Evolutionary conservation across 2,797 vertebrate genomes (phyloP).

Genomic region (Myotis myotis): DNA sequence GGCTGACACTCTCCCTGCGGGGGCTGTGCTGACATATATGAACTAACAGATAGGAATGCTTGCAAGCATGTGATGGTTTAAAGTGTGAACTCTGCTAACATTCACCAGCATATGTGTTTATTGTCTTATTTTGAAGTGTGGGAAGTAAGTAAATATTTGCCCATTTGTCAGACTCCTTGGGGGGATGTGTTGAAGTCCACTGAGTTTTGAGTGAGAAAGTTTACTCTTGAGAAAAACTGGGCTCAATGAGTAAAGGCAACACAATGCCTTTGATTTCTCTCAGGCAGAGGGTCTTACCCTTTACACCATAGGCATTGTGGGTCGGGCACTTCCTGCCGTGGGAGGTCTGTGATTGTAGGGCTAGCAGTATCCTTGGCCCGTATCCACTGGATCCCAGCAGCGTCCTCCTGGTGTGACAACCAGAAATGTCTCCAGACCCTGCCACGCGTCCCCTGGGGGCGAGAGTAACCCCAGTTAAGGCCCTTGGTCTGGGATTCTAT

Average conservation of each 20-base stretch:
- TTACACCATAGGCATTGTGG: neutral
- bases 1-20: neutral
- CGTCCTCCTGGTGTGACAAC: neutral
- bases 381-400: neutral
- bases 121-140: neutral
- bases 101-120: neutral
- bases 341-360: neutral
- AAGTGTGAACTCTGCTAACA: neutral
- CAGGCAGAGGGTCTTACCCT: neutral
- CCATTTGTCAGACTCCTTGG: neutral
- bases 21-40: neutral
- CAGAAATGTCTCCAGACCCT: neutral
- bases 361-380: neutral
- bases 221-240: neutral
- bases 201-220: neutral
- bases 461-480: neutral
- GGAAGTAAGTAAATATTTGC: neutral
- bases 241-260: neutral
- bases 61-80: neutral
- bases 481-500: neutral
- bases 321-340: neutral
- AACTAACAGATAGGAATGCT: neutral
- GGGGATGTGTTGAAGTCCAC: neutral
- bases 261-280: neutral
- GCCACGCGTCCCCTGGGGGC: neutral